A percentile compares a stretch with the other conserved stretches of the same genome.
Evolutionary conservation across 2,113 vertebrate species (phyloP).

Genomic region (Columba janthina): DNA sequence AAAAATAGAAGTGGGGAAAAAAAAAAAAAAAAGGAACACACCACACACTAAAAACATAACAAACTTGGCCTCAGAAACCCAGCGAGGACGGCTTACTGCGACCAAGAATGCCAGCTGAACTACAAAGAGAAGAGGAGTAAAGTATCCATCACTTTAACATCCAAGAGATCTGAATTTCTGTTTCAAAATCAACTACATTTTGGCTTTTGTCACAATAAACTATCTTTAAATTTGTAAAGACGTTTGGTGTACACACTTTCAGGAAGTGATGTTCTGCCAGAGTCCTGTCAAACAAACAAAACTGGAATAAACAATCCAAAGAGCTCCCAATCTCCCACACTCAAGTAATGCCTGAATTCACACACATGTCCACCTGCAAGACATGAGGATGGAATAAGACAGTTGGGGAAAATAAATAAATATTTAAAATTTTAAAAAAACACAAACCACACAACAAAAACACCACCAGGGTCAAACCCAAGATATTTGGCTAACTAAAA

Average conservation of each 20-base stretch:
- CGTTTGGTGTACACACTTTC: background rate
- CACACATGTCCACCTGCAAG: accelerated
- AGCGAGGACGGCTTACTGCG: background rate
- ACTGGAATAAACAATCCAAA: background rate
- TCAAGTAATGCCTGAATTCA: background rate
- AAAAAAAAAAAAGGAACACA: background rate
- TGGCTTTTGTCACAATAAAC: background rate
- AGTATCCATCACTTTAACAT: background rate
- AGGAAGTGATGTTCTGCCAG: background rate
- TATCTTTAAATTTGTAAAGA: background rate
- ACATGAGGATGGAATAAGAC: background rate
- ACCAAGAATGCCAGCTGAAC: background rate
- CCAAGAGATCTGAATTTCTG: background rate
- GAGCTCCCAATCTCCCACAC: background rate
- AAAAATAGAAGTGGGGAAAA: too few relatives aligned
- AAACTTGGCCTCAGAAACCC: background rate
- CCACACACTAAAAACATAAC: background rate
- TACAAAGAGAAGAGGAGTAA: background rate
- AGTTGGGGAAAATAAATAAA: background rate
- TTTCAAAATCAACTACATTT: background rate
- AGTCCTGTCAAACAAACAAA: background rate
- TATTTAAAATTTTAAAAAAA: too few relatives aligned
- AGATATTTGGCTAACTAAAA: background rate
- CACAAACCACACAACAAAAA: too few relatives aligned
- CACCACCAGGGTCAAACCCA: background rate